Percentiles rank a stretch among this genome's conserved stretches.
Conservation (phyloP, 2,797 vertebrate species). For the Cygnus olor region DNA sequence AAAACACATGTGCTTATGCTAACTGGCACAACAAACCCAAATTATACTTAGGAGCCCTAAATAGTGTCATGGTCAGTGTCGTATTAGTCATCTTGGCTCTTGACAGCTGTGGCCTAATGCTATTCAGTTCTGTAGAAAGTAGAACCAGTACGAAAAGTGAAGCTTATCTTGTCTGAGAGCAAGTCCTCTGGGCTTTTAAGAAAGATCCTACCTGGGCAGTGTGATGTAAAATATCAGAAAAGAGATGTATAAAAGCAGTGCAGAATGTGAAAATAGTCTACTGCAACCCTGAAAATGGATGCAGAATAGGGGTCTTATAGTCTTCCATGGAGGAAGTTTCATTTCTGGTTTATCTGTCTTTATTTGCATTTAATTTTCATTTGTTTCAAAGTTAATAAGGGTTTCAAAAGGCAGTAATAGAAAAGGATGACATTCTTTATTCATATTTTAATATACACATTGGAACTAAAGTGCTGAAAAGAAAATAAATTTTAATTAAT, state of each 20-base stretch:
- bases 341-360: neutral
- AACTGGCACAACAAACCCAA: neutral
- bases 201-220: fast-evolving
- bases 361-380: neutral
- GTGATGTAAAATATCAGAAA: neutral
- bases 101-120: neutral
- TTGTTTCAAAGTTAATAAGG: neutral
- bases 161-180: fast-evolving
- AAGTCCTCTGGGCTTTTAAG: neutral
- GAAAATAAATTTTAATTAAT: neutral
- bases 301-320: neutral
- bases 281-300: neutral
- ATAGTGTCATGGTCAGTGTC: neutral
- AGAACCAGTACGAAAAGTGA: neutral
- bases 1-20: neutral
- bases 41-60: neutral
- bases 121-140: neutral
- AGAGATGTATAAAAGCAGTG: neutral
- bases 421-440: neutral
- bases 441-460: neutral
- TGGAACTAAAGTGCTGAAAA: neutral
- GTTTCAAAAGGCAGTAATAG: neutral
- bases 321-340: neutral
- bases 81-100: neutral
- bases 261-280: neutral